Percentiles rank a stretch among this genome's conserved stretches.
Conservation (phyloP, 2,888 invertebrate species). For the Chloromyia formosa region DNA sequence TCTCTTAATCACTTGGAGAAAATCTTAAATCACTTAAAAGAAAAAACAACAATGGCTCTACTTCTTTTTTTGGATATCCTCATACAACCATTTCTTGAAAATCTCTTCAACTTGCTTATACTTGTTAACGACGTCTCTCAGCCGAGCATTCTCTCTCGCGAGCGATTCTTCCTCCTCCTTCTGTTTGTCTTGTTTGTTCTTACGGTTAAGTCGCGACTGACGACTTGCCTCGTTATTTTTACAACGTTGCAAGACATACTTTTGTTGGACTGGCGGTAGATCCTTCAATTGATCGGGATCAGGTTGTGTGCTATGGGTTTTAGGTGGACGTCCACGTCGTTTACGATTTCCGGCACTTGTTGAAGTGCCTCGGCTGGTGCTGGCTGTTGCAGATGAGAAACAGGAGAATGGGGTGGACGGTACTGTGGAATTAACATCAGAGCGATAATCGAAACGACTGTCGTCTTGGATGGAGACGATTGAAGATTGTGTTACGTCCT, state of each 20-base stretch:
- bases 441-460: conserved; percentile 1
- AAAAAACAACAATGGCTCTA: no score
- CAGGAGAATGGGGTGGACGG: conserved; percentile 23
- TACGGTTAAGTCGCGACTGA: conserved; percentile 77
- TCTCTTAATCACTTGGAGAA: no score
- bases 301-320: conserved; percentile 55
- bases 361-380: background rate
- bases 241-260: conserved; percentile 75
- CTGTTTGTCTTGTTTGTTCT: conserved; percentile 67
- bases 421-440: background rate
- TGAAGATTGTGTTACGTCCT: conserved; percentile 22
- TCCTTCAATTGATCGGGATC: conserved; percentile 44
- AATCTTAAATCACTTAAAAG: no score
- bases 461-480: background rate
- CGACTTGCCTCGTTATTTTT: conserved; percentile 84
- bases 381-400: background rate
- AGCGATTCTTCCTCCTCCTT: conserved; percentile 56
- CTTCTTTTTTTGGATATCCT: no score
- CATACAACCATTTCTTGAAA: no score
- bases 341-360: conserved; percentile 4
- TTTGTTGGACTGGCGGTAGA: conserved; percentile 64
- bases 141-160: no score
- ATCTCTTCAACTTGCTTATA: no score
- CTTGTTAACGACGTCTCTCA: no score
- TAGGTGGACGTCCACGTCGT: conserved; percentile 68